Percentiles rank a stretch among this genome's conserved stretches.
phyloP scores from a whole-genome alignment of 2,113 vertebrate genomes.

The Chionomys nivalis region DNA sequence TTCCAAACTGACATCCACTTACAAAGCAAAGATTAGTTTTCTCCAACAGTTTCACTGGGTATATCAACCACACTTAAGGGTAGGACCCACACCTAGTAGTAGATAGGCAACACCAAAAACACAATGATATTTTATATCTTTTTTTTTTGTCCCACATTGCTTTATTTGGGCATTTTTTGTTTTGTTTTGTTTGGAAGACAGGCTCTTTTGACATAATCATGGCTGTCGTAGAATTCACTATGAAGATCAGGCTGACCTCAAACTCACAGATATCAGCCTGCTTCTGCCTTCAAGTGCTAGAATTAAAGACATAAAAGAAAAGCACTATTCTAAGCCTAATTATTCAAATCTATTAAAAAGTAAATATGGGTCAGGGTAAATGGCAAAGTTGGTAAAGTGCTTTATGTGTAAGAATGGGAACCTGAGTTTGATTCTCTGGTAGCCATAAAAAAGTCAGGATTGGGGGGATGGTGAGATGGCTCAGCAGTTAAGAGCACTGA shows the following conservation, averaged over 20 bases:
- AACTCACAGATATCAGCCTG: background rate
- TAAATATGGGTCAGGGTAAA: background rate
- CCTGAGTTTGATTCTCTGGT: background rate
- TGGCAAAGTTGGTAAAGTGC: background rate
- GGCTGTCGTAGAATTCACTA: background rate
- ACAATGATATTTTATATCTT: background rate
- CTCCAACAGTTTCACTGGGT: background rate
- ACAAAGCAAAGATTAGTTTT: background rate
- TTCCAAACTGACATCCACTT: background rate
- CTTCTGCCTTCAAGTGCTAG: background rate
- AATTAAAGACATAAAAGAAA: background rate
- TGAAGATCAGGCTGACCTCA: background rate
- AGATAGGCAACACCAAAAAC: background rate
- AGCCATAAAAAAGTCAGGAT: background rate
- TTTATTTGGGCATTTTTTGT: background rate
- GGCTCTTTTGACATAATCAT: background rate
- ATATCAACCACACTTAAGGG: background rate
- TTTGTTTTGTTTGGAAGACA: background rate
- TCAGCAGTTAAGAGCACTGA: no score
- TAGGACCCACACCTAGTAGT: background rate
- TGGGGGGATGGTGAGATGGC: background rate
- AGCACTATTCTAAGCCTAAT: conserved; percentile 29
- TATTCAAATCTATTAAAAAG: conserved; percentile 15
- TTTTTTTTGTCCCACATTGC: background rate
- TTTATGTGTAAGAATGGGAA: background rate